A percentile compares a stretch with the other conserved stretches of the same genome.
Conservation (phyloP, 2,888 invertebrate species). For the Norana najaformis region DNA sequence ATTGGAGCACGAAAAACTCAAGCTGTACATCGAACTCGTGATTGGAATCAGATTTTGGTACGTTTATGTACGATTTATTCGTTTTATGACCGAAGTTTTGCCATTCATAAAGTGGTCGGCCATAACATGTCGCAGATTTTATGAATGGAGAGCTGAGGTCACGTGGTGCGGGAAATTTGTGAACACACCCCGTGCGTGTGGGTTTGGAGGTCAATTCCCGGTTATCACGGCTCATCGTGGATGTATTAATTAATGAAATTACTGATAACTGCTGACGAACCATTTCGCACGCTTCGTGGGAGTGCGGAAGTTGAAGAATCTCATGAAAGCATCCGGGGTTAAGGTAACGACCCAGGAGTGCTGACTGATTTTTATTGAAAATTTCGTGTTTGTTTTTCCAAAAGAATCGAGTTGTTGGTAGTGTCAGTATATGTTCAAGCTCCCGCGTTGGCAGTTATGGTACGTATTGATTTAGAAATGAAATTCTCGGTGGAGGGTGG, state of each 20-base stretch:
- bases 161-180: background rate
- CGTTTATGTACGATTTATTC: background rate
- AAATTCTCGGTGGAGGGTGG: background rate
- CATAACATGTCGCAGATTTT: slow-evolving; percentile 15
- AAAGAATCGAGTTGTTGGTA: too few species aligned
- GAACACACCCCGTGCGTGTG: background rate
- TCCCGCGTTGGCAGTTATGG: background rate
- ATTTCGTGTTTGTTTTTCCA: background rate
- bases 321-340: background rate
- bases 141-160: slow-evolving; percentile 19
- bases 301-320: background rate
- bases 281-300: background rate
- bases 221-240: background rate
- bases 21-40: background rate
- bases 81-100: background rate
- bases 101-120: slow-evolving; percentile 29
- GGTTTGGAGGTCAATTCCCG: background rate
- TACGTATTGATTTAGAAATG: background rate
- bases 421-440: background rate
- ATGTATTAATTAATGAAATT: background rate
- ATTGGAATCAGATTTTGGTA: background rate
- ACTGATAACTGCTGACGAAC: background rate
- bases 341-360: background rate
- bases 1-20: background rate
- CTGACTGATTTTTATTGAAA: background rate